Evolutionary conservation across 2,113 vertebrate species (phyloP).

Genomic region (Nannospalax galili): DNA sequence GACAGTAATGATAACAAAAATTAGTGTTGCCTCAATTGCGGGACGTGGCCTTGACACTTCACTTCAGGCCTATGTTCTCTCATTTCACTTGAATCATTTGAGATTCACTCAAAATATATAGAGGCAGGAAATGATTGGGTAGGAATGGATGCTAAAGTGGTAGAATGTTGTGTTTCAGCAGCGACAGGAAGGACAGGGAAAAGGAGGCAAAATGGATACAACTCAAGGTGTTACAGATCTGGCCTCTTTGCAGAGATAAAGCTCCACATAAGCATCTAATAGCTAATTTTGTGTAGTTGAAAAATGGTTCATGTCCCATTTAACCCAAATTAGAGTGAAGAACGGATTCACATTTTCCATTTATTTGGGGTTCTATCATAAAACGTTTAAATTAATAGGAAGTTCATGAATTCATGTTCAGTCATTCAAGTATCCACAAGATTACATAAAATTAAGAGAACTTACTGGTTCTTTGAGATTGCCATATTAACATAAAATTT

Average conservation of each 20-base stretch:
- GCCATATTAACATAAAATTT: neutral
- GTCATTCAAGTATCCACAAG: neutral
- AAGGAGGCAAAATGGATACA: neutral
- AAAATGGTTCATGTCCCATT: neutral
- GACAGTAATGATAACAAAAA: neutral
- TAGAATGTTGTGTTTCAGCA: neutral
- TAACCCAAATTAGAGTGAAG: neutral
- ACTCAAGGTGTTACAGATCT: neutral
- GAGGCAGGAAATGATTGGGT: neutral
- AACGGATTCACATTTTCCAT: neutral
- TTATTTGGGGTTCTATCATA: constrained; percentile 21
- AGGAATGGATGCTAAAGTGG: neutral
- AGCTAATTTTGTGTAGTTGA: neutral
- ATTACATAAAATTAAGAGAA: neutral
- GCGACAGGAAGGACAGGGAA: neutral
- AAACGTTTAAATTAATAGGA: constrained; percentile 25
- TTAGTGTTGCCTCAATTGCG: neutral
- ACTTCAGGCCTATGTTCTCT: neutral
- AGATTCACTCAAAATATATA: neutral
- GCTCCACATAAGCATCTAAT: neutral
- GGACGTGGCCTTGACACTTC: neutral
- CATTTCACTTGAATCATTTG: neutral
- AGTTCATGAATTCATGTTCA: neutral
- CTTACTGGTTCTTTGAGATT: neutral
- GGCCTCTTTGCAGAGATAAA: neutral